Evolutionary conservation across 2,888 invertebrate genomes (phyloP).

Genomic region (Aquatica leii): DNA sequence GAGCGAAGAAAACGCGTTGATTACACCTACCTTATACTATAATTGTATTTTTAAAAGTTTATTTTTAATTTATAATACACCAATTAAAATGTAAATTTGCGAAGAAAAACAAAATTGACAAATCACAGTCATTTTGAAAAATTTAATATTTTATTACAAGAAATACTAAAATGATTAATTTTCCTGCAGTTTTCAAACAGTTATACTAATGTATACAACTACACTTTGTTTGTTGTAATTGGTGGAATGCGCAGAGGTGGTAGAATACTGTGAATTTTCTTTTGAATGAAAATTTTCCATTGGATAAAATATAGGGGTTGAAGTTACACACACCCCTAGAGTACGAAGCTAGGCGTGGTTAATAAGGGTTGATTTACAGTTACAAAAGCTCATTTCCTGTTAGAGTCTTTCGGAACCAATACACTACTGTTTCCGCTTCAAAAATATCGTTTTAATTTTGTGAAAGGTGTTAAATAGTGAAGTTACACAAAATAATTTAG

Average conservation of each 20-base stretch:
- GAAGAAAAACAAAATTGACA: neutral
- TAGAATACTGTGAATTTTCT: slow-evolving; percentile 44
- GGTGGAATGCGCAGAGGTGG: slow-evolving; percentile 55
- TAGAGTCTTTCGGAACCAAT: slow-evolving; percentile 36
- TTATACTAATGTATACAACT: slow-evolving; percentile 17
- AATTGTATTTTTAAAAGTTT: too few species aligned
- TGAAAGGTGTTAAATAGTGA: slow-evolving; percentile 15
- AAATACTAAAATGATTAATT: slow-evolving; percentile 32
- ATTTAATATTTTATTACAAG: slow-evolving; percentile 19
- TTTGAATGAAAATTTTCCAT: slow-evolving; percentile 51
- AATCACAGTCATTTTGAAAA: slow-evolving; percentile 6
- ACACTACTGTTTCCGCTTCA: slow-evolving; percentile 28
- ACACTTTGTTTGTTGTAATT: slow-evolving; percentile 50
- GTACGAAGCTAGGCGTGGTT: slow-evolving; percentile 40
- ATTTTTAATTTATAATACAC: neutral
- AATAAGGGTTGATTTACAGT: slow-evolving; percentile 40
- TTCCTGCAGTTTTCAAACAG: slow-evolving; percentile 33
- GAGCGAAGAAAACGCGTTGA: neutral
- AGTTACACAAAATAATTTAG: neutral
- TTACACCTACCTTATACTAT: too few species aligned
- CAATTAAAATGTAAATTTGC: slow-evolving; percentile 17
- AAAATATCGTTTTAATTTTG: slow-evolving; percentile 16
- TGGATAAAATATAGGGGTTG: slow-evolving; percentile 55
- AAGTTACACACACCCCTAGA: slow-evolving; percentile 44
- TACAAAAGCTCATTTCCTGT: slow-evolving; percentile 41